Percentiles rank a stretch among this genome's conserved stretches.
These are phyloP conservation scores for Druceiella hillmani DNA, from an alignment of 2,888 invertebrate genomes.

Conservation along the genomic window DNA sequence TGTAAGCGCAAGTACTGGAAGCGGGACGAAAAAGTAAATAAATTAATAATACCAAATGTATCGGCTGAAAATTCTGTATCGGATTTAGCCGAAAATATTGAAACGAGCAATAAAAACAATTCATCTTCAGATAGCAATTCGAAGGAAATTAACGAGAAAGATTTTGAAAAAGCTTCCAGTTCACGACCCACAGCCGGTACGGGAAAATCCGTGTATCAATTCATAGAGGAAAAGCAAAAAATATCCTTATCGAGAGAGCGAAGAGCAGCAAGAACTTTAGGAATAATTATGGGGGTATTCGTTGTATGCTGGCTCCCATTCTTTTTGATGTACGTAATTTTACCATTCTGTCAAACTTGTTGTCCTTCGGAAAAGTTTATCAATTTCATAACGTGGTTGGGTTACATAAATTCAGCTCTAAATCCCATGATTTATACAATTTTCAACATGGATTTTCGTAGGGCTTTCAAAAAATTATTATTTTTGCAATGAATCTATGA, in stretches of 20 bases:
- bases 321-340: slow-evolving; percentile 91
- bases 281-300: slow-evolving; percentile 97
- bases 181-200: slow-evolving; percentile 34
- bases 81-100: slow-evolving; percentile 37
- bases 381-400: slow-evolving; percentile 91
- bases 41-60: slow-evolving; percentile 43
- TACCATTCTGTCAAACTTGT: slow-evolving; percentile 81
- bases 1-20: slow-evolving; percentile 52
- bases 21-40: slow-evolving; percentile 42
- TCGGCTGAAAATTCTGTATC: slow-evolving; percentile 46
- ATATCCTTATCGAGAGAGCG: slow-evolving; percentile 92
- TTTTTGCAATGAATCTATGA: slow-evolving; percentile 35
- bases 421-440: slow-evolving; percentile 95
- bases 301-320: slow-evolving; percentile 98
- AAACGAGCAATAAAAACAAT: slow-evolving; percentile 39
- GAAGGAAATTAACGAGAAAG: slow-evolving; percentile 42
- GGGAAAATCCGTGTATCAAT: slow-evolving; percentile 70
- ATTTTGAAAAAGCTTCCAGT: slow-evolving; percentile 32
- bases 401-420: slow-evolving; percentile 84
- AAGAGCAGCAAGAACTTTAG: slow-evolving; percentile 89
- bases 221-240: slow-evolving; percentile 83
- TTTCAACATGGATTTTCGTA: slow-evolving; percentile 89
- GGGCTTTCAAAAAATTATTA: slow-evolving; percentile 77
- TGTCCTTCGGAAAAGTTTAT: slow-evolving; percentile 75
- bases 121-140: slow-evolving; percentile 48